These are phyloP conservation scores for Suncus etruscus DNA, from an alignment of 2,113 vertebrate species.

Conservation along the genomic window DNA sequence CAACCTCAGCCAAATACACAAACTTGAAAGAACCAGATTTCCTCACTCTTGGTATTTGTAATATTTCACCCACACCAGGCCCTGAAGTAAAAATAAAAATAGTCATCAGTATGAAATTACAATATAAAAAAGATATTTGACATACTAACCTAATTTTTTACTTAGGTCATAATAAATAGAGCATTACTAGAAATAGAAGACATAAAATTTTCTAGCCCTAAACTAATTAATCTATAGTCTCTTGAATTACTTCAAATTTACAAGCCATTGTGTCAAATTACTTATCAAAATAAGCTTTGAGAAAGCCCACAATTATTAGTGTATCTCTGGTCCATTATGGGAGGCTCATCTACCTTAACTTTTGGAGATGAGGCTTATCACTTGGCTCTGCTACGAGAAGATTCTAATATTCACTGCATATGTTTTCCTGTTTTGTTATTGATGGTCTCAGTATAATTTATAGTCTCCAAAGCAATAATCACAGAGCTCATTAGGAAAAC, in stretches of 20 bases:
- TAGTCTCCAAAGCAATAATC: not conserved
- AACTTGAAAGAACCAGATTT: slow-evolving; percentile 74
- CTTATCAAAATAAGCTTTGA: not conserved
- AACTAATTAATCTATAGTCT: slow-evolving; percentile 13
- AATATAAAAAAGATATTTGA: slow-evolving; percentile 60
- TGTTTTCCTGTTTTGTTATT: not conserved
- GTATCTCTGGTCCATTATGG: not conserved
- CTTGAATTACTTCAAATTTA: slow-evolving; percentile 11
- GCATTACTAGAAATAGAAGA: slow-evolving; percentile 1
- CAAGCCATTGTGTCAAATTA: not conserved
- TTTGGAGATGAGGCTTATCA: not conserved
- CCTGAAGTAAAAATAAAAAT: slow-evolving; percentile 52
- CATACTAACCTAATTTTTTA: slow-evolving; percentile 25
- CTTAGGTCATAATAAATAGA: not conserved
- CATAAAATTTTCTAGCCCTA: slow-evolving; percentile 5
- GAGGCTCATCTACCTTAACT: not conserved
- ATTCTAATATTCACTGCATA: not conserved
- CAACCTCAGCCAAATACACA: slow-evolving; percentile 66
- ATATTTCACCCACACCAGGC: slow-evolving; percentile 56
- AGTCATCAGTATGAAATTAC: slow-evolving; percentile 42
- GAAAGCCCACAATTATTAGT: not conserved
- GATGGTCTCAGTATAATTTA: not conserved
- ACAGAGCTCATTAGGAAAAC: not conserved
- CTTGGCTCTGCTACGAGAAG: not conserved
- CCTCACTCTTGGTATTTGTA: slow-evolving; percentile 64